These are phyloP conservation scores for Amphiprion clarkii DNA, from an alignment of 2,797 vertebrate genomes.

Conservation along the genomic window DNA sequence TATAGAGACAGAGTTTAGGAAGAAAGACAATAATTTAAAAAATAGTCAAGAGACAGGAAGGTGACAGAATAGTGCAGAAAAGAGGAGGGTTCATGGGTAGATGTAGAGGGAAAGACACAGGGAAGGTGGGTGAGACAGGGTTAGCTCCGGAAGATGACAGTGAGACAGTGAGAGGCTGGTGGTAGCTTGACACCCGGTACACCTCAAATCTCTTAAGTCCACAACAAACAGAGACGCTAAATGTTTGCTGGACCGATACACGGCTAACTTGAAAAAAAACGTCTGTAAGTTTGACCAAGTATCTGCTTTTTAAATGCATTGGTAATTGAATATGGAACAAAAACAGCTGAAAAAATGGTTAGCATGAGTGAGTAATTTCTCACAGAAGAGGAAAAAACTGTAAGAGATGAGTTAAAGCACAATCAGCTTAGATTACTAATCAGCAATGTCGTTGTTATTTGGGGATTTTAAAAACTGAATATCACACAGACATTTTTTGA, in stretches of 20 bases:
- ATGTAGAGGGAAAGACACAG: conserved; percentile 21
- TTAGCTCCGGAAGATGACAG: conserved; percentile 53
- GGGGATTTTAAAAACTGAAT: no score
- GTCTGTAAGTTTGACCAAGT: neutral
- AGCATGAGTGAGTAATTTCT: neutral
- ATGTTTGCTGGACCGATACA: neutral
- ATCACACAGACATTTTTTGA: neutral
- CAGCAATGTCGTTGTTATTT: no score
- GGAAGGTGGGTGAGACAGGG: conserved; percentile 39
- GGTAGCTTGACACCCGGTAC: neutral
- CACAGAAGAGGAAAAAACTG: no score
- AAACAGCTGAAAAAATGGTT: conserved; percentile 6
- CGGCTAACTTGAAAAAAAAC: neutral
- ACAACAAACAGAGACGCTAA: neutral
- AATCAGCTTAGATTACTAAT: no score
- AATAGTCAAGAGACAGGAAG: neutral
- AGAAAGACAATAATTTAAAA: conserved; percentile 1
- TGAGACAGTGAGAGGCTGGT: conserved; percentile 53
- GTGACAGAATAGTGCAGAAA: neutral
- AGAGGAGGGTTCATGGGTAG: neutral
- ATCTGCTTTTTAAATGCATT: neutral
- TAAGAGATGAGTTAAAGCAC: no score
- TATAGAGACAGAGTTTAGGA: neutral
- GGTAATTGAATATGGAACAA: neutral
- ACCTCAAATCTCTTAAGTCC: conserved; percentile 2